These are phyloP conservation scores for Ochotona curzoniae DNA, from an alignment of 2,113 vertebrate species.

Conservation along the genomic window DNA sequence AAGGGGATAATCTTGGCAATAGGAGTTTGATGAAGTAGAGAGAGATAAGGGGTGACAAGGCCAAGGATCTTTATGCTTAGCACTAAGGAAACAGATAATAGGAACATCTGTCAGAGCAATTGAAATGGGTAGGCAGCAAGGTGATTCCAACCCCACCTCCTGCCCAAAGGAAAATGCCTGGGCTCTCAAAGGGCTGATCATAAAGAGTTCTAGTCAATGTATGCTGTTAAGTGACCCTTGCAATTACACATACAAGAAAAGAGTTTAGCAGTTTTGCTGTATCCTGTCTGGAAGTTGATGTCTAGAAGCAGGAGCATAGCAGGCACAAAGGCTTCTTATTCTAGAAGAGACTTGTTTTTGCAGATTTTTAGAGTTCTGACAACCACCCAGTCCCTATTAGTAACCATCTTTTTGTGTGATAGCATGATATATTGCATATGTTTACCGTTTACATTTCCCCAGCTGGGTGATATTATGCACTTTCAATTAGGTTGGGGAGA, in stretches of 20 bases:
- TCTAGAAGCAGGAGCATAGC: constrained; percentile 46
- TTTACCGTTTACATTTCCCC: constrained; percentile 89
- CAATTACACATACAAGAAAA: constrained; percentile 70
- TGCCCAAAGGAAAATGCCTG: constrained; percentile 45
- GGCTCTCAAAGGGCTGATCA: constrained; percentile 35
- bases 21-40: constrained; percentile 69
- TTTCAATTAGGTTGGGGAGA: constrained; percentile 88
- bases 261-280: constrained; percentile 70
- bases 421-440: constrained; percentile 85
- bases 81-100: constrained; percentile 56
- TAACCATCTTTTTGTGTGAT: constrained; percentile 79
- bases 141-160: constrained; percentile 49
- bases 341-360: constrained; percentile 77
- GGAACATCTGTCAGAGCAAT: constrained; percentile 53
- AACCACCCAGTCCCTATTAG: constrained; percentile 82
- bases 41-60: constrained; percentile 62
- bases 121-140: constrained; percentile 38
- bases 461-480: constrained; percentile 87
- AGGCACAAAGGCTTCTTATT: constrained; percentile 61
- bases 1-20: constrained; percentile 55
- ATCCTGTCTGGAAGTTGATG: constrained; percentile 61
- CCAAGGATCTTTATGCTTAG: constrained; percentile 54
- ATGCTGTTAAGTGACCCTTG: constrained; percentile 50
- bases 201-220: constrained; percentile 46
- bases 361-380: constrained; percentile 79